A percentile compares a stretch with the other conserved stretches of the same genome.
Evolutionary conservation across 2,113 vertebrate genomes (phyloP).

Genomic region (Bungarus multicinctus): DNA sequence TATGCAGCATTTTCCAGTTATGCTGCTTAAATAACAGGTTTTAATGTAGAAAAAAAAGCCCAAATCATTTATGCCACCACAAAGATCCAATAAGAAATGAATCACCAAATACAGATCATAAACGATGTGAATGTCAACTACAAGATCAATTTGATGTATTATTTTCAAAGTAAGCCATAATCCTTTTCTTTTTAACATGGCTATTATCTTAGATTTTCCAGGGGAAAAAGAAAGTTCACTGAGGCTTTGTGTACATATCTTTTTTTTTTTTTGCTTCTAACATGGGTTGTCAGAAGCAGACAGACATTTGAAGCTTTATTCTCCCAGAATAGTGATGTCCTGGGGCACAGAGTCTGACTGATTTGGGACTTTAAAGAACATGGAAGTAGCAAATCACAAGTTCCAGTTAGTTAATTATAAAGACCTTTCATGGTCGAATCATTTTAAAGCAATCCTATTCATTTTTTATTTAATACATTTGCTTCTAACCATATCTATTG

Average conservation of each 20-base stretch:
- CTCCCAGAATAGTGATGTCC: not conserved
- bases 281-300: not conserved
- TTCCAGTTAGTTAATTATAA: not conserved
- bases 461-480: constrained; percentile 19
- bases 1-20: not conserved
- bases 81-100: not conserved
- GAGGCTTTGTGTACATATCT: not conserved
- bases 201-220: not conserved
- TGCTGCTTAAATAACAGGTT: not conserved
- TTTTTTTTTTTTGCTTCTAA: not conserved
- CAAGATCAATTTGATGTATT: not conserved
- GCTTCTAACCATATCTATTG: constrained; percentile 13
- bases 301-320: not conserved
- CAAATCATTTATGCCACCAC: not conserved
- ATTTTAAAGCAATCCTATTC: constrained; percentile 15
- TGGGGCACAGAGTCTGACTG: not conserved
- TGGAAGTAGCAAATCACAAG: not conserved
- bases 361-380: not conserved
- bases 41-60: not conserved
- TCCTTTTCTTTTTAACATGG: not conserved
- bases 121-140: not conserved
- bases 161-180: not conserved
- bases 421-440: not conserved
- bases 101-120: not conserved
- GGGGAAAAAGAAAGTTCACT: not conserved